Evolutionary conservation across 2,113 vertebrate genomes (phyloP), one percentile per base, ranked within the genome.

Genomic region (Otus sunia): DNA sequence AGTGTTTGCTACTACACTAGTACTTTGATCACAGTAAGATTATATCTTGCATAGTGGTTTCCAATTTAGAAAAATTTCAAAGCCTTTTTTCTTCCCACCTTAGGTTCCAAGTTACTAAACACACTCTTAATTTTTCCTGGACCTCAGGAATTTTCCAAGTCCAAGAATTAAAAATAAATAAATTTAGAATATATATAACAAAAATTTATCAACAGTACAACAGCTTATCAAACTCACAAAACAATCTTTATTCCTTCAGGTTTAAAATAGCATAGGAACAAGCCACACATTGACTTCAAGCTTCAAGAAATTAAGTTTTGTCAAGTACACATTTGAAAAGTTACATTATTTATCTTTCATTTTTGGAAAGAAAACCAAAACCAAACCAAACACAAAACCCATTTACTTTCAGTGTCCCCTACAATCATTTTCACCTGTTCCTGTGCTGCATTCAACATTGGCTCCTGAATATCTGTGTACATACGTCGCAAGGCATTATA

Each of bases 381-480:
- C 39, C 39, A 39, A 66, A 58, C 25, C 39, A 68, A 67, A 45
- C 47, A 67, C 52, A 32, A 29, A 2, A 21, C 27, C 41, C 32
- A 67, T 39, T 59, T 82, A 64, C 53, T 71, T 83, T 79, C 36
- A 75, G 45, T 76, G 59, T 27, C 19, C 16, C 21, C 64, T 59
- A 45, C 30, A 89, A 49, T 30, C 10, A 17, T 30, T 69, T 62
- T 98, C 76, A 98, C 98, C 97, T 98, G 98, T 50, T 98, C 98
- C 81, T 98, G 98, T 14, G 98, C 98, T 76, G 98, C 98, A 86
- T 97, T 98, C 64, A 98, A 86, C 97, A 98, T 98, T 26, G 98
- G 98, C 66, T 98, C 98, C 89, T 98, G 98, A 86, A 98, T 98
- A 90, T 98, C 98, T 5, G 98, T 98, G 29, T 98, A 98, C 98